Conservation (phyloP, 2,888 invertebrate species). For the Griposia aprilina region DNA sequence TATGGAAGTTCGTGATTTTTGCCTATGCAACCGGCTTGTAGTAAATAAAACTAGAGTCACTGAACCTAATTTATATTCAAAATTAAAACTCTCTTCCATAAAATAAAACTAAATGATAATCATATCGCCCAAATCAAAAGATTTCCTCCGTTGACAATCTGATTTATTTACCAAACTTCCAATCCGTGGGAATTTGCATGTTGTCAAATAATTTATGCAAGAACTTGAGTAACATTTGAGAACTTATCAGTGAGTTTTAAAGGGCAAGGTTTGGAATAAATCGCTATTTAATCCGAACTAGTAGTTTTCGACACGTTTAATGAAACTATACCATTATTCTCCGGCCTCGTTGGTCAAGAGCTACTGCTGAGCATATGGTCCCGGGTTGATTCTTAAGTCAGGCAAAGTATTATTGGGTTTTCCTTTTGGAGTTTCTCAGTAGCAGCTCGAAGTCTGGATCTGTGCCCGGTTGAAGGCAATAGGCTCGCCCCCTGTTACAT, state of each 20-base stretch:
- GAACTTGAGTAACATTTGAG: conserved; percentile 49
- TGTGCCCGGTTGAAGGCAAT: neutral
- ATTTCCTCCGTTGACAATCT: conserved; percentile 11
- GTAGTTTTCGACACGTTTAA: neutral
- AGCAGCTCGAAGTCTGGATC: neutral
- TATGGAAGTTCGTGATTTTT: neutral
- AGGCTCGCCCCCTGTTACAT: neutral
- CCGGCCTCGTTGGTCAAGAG: no score
- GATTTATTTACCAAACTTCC: conserved; percentile 26
- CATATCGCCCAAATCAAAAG: neutral
- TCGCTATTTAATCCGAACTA: neutral
- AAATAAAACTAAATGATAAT: conserved; percentile 8
- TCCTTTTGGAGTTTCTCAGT: neutral
- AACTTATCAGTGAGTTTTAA: conserved; percentile 33
- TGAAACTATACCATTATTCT: neutral
- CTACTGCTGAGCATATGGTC: neutral
- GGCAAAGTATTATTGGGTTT: no score
- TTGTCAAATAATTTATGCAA: conserved; percentile 45
- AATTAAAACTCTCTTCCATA: neutral
- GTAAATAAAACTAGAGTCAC: neutral
- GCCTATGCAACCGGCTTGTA: no score
- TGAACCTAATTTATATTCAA: neutral
- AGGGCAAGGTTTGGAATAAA: conserved; percentile 21
- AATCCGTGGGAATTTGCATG: conserved; percentile 47
- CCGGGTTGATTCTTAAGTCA: neutral